Conservation (phyloP, 2,888 invertebrate genomes). For the Aquatica leii region DNA sequence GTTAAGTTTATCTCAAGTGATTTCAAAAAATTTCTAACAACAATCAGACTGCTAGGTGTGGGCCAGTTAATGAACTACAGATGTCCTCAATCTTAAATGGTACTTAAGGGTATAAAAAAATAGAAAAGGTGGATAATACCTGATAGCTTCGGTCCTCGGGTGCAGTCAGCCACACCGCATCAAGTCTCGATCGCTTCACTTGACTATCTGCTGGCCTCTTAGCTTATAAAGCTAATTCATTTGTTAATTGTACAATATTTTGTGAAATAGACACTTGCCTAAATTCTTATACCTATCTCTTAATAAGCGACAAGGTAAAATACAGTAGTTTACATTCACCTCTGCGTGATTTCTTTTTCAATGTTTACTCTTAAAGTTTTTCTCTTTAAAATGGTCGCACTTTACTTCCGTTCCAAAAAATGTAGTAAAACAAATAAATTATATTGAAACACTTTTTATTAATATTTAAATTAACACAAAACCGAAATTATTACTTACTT, state of each 20-base stretch:
- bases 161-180: conserved; percentile 52
- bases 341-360: conserved; percentile 11
- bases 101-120: conserved; percentile 60
- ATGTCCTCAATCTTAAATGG: conserved; percentile 38
- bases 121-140: conserved; percentile 69
- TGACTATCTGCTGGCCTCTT: conserved; percentile 45
- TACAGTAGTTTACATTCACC: conserved; percentile 13
- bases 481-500: conserved; percentile 22
- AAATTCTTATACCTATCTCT: conserved; percentile 27
- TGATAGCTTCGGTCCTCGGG: conserved; percentile 61
- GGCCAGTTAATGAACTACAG: conserved; percentile 41
- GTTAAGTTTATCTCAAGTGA: conserved; percentile 13
- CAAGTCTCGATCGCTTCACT: conserved; percentile 38
- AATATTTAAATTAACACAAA: conserved; percentile 21
- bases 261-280: conserved; percentile 41
- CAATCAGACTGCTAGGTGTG: conserved; percentile 35
- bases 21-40: conserved; percentile 17
- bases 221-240: conserved; percentile 49
- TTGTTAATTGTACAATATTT: conserved; percentile 47
- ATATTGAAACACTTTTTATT: conserved; percentile 23
- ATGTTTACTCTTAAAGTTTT: conserved; percentile 2
- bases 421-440: conserved; percentile 27
- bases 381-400: conserved; percentile 12
- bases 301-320: conserved; percentile 3
- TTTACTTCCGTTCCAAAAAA: conserved; percentile 18